Evolutionary conservation across 1,140 invertebrate species (phyloP), one percentile per base, ranked within the genome.

Genomic region (Lamellibrachia luymesi): DNA sequence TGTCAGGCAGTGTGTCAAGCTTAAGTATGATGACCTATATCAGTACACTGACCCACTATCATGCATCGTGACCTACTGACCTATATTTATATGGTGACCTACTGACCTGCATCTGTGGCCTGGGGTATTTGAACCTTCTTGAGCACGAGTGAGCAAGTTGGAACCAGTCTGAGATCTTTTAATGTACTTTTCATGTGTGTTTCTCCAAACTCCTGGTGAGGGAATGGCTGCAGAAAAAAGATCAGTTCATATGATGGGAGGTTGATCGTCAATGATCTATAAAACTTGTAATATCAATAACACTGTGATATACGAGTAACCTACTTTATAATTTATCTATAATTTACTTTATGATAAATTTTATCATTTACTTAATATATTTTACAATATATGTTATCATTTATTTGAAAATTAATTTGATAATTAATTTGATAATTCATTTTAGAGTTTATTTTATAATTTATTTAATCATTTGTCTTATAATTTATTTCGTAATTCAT

Each of bases 131-230:
- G 94, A 92, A 92, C 94, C 92, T 95, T 95, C 94, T 96, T 95
- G 89, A 96, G 90, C 7, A 96, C 95, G 38, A 96, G 93, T 10
- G 95, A 96, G 1, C 95, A 95, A 27, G 95, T 95, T 2, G 96
- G 96, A 8, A 94, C 94, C 10, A 96, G 93, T 51, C 94, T 94
- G 4, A 96, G 93, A 27, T 95, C 95, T 27, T 92, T 10, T 90
- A 96, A 92, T 6, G 94, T 94, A 8, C 93, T 93, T 2, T 52
- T 90, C 94, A 95, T 94, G 90, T 96, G 95, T 49, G 91, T 91
- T 93, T 92, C 52, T 1, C 92, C 93, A 93, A 95, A 96, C 91
- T 96, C 95, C 94, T 93, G 93, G n/a, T 94, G 94, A 25, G 96
- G 96, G 94, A 96, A 96, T 25, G 96, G 95, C 95, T 96, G 93